phyloP scores from a whole-genome alignment of 1,140 invertebrate genomes.

The Orussus abietinus region DNA sequence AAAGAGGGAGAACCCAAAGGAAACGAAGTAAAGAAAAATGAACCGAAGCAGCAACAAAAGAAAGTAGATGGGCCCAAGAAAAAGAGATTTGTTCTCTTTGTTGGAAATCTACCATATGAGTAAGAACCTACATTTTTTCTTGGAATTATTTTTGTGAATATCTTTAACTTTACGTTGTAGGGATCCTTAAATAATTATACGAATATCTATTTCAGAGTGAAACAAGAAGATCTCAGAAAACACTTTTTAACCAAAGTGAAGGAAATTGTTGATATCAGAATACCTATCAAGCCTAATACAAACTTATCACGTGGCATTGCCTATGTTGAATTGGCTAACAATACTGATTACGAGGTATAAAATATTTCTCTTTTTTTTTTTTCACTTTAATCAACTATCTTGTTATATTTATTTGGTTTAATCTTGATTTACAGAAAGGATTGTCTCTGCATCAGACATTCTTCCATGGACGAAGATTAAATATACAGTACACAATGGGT shows the following conservation, averaged over 20 bases:
- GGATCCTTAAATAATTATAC: no score
- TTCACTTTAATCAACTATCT: constrained; percentile 5
- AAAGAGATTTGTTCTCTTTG: constrained; percentile 54
- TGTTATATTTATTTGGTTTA: constrained; percentile 11
- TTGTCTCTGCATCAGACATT: constrained; percentile 48
- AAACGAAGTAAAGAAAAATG: constrained; percentile 58
- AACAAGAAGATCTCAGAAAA: constrained; percentile 43
- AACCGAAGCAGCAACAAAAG: no score
- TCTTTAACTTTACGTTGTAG: constrained; percentile 1
- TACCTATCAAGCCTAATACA: constrained; percentile 38
- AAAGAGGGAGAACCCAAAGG: constrained; percentile 46
- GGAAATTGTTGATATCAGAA: constrained; percentile 42
- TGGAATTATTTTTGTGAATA: constrained; percentile 1
- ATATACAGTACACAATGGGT: constrained; percentile 46
- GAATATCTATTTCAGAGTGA: constrained; percentile 32
- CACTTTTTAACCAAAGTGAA: constrained; percentile 50
- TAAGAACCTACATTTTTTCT: constrained; percentile 20
- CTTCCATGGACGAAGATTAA: constrained; percentile 47
- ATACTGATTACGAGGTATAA: constrained; percentile 48
- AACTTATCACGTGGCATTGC: constrained; percentile 47
- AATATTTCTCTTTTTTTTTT: constrained; percentile 12
- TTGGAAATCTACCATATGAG: constrained; percentile 51
- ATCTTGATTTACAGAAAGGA: constrained; percentile 50
- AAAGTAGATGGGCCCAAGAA: no score
- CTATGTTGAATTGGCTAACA: constrained; percentile 48